Conservation (phyloP, 2,797 vertebrate species). For the Pitangus sulphuratus region DNA sequence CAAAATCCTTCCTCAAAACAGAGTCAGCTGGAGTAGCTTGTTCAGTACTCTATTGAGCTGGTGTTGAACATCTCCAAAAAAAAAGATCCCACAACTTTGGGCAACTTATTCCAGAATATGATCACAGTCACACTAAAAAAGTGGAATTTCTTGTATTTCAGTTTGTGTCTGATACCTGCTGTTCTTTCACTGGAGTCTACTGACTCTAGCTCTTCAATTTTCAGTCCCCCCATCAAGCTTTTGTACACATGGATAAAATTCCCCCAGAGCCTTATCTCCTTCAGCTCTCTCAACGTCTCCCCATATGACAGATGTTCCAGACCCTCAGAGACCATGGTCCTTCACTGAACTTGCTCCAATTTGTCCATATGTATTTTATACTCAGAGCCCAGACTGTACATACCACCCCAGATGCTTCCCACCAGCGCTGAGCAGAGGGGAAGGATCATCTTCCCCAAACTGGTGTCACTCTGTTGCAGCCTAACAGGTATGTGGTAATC, state of each 20-base stretch:
- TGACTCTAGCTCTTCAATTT: not conserved
- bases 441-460: not conserved
- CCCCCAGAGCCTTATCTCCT: not conserved
- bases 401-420: not conserved
- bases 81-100: not conserved
- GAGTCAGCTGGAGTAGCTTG: not conserved
- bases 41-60: not conserved
- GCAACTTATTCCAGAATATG: not conserved
- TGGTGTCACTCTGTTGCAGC: not conserved
- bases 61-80: not conserved
- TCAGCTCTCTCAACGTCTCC: not conserved
- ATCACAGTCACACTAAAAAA: not conserved
- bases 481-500: not conserved
- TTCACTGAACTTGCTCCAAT: not conserved
- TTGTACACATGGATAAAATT: not conserved
- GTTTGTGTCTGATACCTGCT: not conserved
- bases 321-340: not conserved
- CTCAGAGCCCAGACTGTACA: not conserved
- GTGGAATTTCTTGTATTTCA: not conserved
- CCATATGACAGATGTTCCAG: not conserved
- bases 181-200: not conserved
- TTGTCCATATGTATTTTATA: not conserved
- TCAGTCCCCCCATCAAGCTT: accelerated
- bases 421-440: not conserved
- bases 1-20: not conserved